These are phyloP conservation scores for Oenanthe oenanthe DNA, from an alignment of 2,113 vertebrate species.

Conservation along the genomic window DNA sequence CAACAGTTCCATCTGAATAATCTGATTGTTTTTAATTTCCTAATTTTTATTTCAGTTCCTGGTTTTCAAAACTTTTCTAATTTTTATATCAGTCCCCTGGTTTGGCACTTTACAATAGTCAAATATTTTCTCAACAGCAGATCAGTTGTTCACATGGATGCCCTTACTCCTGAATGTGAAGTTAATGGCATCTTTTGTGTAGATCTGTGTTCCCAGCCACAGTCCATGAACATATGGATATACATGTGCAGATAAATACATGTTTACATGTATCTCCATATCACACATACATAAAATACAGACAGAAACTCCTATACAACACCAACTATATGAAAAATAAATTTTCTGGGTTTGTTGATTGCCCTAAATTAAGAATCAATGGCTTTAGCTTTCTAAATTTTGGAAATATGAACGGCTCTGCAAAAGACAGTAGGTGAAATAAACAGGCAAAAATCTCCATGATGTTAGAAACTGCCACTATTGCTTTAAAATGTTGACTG, in stretches of 20 bases:
- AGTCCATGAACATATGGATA: neutral
- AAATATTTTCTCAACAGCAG: slow-evolving; percentile 30
- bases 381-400: neutral
- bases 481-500: neutral
- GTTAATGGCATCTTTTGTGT: neutral
- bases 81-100: slow-evolving; percentile 51
- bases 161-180: neutral
- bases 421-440: neutral
- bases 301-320: neutral
- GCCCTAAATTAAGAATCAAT: neutral
- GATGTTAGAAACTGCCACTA: neutral
- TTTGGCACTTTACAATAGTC: neutral
- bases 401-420: neutral
- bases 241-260: neutral
- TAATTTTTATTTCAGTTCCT: slow-evolving; percentile 57
- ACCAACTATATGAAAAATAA: neutral
- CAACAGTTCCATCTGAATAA: neutral
- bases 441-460: neutral
- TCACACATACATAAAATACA: neutral
- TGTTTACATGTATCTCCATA: fast-evolving
- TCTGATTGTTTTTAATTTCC: slow-evolving; percentile 44
- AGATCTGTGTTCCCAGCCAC: neutral
- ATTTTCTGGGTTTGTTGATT: neutral
- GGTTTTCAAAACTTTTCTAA: slow-evolving; percentile 58
- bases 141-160: neutral